phyloP scores from a whole-genome alignment of 2,888 invertebrate genomes.

The Alviniconcha strummeri region DNA sequence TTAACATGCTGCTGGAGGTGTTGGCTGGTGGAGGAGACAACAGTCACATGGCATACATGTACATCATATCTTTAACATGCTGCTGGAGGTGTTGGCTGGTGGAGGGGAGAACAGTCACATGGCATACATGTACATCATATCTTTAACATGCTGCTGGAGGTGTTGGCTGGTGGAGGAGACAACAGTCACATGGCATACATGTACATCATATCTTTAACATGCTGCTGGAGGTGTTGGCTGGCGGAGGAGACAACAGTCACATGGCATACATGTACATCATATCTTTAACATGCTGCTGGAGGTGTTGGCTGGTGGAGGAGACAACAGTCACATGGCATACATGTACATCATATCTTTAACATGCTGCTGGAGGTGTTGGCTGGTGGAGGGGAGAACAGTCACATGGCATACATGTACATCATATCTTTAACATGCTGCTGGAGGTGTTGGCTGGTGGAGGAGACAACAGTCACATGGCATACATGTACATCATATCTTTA shows the following conservation, averaged over 20 bases:
- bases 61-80: background rate
- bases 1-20: background rate
- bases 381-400: background rate
- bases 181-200: background rate
- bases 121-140: no score
- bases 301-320: background rate
- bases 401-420: no score
- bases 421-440: no score
- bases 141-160: background rate
- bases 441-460: background rate
- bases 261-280: no score
- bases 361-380: background rate
- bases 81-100: conserved; percentile 35
- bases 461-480: background rate
- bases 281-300: background rate
- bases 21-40: background rate
- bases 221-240: conserved; percentile 36
- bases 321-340: background rate
- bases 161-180: background rate
- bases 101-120: background rate
- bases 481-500: background rate
- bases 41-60: no score
- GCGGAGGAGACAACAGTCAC: background rate
- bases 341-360: background rate
- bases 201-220: background rate